Evolutionary conservation across 2,888 invertebrate species (phyloP).

Genomic region (Drosophila paramelanica): DNA sequence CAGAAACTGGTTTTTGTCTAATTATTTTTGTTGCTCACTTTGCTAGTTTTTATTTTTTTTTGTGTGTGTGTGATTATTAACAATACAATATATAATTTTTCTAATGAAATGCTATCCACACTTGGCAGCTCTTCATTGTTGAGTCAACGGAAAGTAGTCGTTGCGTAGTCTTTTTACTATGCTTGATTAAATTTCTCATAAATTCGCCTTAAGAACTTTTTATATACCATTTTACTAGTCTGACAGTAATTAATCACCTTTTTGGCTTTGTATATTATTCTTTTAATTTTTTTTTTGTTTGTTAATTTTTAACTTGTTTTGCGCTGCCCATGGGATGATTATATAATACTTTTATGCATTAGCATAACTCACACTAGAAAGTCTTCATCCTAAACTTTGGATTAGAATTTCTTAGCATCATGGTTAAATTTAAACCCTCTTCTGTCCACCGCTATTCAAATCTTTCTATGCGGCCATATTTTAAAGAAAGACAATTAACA

Average conservation of each 20-base stretch:
- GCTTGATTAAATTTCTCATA: slow-evolving; percentile 48
- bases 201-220: slow-evolving; percentile 46
- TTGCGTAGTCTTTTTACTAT: slow-evolving; percentile 18
- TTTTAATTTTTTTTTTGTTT: background rate
- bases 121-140: slow-evolving; percentile 22
- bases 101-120: slow-evolving; percentile 59
- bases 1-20: slow-evolving; percentile 74
- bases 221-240: slow-evolving; percentile 64
- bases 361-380: slow-evolving; percentile 61
- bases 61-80: slow-evolving; percentile 49
- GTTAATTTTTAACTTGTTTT: slow-evolving; percentile 38
- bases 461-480: background rate
- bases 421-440: slow-evolving; percentile 66
- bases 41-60: slow-evolving; percentile 47
- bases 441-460: slow-evolving; percentile 18
- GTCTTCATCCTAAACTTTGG: slow-evolving; percentile 48
- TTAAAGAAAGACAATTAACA: slow-evolving; percentile 25
- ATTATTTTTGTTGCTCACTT: slow-evolving; percentile 65
- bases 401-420: slow-evolving; percentile 43
- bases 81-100: slow-evolving; percentile 48
- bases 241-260: slow-evolving; percentile 71
- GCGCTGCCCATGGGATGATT: slow-evolving; percentile 29
- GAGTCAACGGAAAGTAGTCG: slow-evolving; percentile 39
- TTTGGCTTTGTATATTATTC: slow-evolving; percentile 32
- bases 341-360: slow-evolving; percentile 40